Conservation (phyloP, 2,888 invertebrate species). For the Ophraella communa region DNA sequence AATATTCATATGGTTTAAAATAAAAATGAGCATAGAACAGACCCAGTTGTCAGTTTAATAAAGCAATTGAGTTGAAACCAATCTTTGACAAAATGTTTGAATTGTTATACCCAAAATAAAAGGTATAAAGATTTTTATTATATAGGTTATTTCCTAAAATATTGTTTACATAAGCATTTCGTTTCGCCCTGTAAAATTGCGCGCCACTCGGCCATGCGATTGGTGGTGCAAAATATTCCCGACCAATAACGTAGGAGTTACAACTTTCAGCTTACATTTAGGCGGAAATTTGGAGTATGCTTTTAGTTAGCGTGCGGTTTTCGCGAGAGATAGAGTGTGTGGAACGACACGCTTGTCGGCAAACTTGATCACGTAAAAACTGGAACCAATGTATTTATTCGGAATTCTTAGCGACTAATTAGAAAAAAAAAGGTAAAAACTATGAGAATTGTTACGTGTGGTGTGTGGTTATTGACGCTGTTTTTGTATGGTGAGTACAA, state of each 20-base stretch:
- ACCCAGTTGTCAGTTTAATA: too few relatives aligned
- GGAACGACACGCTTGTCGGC: conserved; percentile 21
- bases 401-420: neutral
- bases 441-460: conserved; percentile 36
- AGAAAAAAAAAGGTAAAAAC: conserved; percentile 17
- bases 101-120: too few relatives aligned
- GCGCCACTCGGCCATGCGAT: conserved; percentile 49
- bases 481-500: conserved; percentile 41
- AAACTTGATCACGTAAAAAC: conserved; percentile 36
- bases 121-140: too few relatives aligned
- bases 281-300: conserved; percentile 41
- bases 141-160: too few relatives aligned
- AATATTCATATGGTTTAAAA: too few relatives aligned
- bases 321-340: conserved; percentile 26
- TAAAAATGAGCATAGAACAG: too few relatives aligned
- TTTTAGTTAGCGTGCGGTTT: conserved; percentile 41
- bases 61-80: too few relatives aligned
- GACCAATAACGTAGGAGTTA: conserved; percentile 49
- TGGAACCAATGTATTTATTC: neutral
- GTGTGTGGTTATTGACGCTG: conserved; percentile 38
- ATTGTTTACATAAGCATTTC: too few relatives aligned
- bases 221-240: conserved; percentile 50
- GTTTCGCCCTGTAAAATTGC: conserved; percentile 39
- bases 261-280: conserved; percentile 35
- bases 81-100: too few relatives aligned